Evolutionary conservation across 2,113 vertebrate species (phyloP).

Genomic region (Colistium nudipinnis): DNA sequence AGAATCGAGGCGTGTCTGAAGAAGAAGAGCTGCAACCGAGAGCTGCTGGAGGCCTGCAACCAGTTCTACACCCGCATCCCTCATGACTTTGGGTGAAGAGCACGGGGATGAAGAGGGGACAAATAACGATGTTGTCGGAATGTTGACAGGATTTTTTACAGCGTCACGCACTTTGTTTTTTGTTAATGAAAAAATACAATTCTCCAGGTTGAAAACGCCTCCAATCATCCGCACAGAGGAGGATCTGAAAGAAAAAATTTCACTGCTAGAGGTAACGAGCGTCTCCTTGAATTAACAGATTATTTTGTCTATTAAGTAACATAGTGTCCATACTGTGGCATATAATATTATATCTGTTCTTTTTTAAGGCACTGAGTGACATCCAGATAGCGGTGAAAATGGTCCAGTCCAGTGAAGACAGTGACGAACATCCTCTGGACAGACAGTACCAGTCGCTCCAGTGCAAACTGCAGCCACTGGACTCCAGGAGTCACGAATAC

Average conservation of each 20-base stretch:
- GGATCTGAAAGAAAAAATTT: slow-evolving; percentile 88
- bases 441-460: slow-evolving; percentile 83
- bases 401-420: slow-evolving; percentile 76
- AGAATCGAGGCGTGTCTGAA: slow-evolving; percentile 87
- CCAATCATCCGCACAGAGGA: slow-evolving; percentile 85
- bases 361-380: slow-evolving; percentile 85
- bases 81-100: slow-evolving; percentile 89
- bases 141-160: not conserved
- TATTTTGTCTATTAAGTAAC: not conserved
- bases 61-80: slow-evolving; percentile 94
- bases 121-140: not conserved
- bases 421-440: slow-evolving; percentile 87
- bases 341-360: not conserved
- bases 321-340: not conserved
- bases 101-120: not conserved
- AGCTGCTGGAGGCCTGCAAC: slow-evolving; percentile 89
- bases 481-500: slow-evolving; percentile 78
- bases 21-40: slow-evolving; percentile 70
- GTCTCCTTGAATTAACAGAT: not conserved
- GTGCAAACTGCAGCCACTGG: slow-evolving; percentile 82
- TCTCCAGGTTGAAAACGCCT: slow-evolving; percentile 83
- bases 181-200: not conserved
- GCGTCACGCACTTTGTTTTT: not conserved
- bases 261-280: slow-evolving; percentile 86
- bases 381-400: slow-evolving; percentile 91